phyloP scores from a whole-genome alignment of 2,113 vertebrate species.

The Plestiodon gilberti region DNA sequence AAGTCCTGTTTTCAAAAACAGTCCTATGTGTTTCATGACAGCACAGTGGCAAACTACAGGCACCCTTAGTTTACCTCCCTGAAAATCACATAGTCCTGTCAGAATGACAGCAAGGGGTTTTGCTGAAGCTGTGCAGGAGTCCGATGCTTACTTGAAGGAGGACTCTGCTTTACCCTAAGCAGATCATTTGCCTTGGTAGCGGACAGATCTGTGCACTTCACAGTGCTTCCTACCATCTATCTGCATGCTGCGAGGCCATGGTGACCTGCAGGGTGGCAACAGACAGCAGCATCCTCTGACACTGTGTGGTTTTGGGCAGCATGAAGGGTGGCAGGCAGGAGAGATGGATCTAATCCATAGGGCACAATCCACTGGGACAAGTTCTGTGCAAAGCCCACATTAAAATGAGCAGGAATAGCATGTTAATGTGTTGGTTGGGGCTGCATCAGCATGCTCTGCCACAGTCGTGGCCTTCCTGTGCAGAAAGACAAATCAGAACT shows the following conservation, averaged over 20 bases:
- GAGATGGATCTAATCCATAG: rapidly evolving
- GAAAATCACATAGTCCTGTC: not conserved
- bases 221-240: not conserved
- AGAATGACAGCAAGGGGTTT: not conserved
- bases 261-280: not conserved
- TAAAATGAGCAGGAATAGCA: not conserved
- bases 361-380: not conserved
- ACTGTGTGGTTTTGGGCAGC: not conserved
- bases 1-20: not conserved
- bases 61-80: not conserved
- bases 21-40: not conserved
- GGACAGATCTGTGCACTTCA: no score
- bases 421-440: not conserved
- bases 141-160: not conserved
- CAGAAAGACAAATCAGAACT: slow-evolving; percentile 32
- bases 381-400: not conserved
- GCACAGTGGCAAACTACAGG: not conserved
- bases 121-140: not conserved
- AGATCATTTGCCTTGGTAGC: not conserved
- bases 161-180: no score
- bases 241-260: not conserved
- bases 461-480: not conserved
- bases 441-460: not conserved
- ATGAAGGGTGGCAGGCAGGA: not conserved
- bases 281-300: not conserved